phyloP scores from a whole-genome alignment of 2,888 invertebrate genomes.

The Monoplex corrugatus region DNA sequence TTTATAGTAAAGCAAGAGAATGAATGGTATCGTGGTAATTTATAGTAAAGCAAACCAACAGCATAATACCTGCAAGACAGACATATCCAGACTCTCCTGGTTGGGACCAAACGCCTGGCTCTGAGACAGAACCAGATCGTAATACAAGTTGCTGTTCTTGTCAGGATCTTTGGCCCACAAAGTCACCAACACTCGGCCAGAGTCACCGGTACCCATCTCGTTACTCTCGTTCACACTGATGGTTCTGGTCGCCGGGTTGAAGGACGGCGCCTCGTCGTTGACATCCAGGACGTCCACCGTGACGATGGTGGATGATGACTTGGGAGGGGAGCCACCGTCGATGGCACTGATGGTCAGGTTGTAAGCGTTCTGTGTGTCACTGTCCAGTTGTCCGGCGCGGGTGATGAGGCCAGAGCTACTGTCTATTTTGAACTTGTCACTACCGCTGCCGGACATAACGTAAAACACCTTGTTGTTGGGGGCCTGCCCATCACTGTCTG shows the following conservation, averaged over 20 bases:
- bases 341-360: slow-evolving; percentile 74
- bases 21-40: too few species aligned
- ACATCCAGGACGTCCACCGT: slow-evolving; percentile 82
- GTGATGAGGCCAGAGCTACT: slow-evolving; percentile 90
- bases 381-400: slow-evolving; percentile 93
- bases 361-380: slow-evolving; percentile 84
- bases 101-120: slow-evolving; percentile 39
- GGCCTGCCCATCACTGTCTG: slow-evolving; percentile 71
- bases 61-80: neutral
- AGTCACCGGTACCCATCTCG: neutral
- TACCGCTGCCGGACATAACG: slow-evolving; percentile 93
- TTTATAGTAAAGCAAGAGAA: neutral
- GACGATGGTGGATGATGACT: slow-evolving; percentile 64
- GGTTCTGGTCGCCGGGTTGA: neutral
- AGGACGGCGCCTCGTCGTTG: slow-evolving; percentile 65
- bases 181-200: neutral
- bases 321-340: slow-evolving; percentile 69
- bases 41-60: too few species aligned
- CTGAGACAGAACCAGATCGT: slow-evolving; percentile 46
- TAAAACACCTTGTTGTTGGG: slow-evolving; percentile 94
- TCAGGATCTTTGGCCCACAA: slow-evolving; percentile 53
- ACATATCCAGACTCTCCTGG: neutral
- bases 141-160: slow-evolving; percentile 17
- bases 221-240: slow-evolving; percentile 3
- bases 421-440: slow-evolving; percentile 96